Conservation (phyloP, 2,113 vertebrate genomes). For the Laticauda laticaudata region DNA sequence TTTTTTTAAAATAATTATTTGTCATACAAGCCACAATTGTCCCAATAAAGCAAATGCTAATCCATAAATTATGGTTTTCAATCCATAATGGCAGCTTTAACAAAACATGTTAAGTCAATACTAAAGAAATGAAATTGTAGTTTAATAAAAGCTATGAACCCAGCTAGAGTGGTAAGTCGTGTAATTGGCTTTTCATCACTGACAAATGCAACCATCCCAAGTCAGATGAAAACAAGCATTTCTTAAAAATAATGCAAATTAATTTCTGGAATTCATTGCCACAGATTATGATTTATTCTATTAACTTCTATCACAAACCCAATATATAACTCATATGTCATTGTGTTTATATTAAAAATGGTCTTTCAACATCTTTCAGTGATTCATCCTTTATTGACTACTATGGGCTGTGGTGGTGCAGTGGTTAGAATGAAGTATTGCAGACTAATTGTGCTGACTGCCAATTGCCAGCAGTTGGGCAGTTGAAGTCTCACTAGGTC, state of each 20-base stretch:
- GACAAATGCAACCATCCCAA: constrained; percentile 8
- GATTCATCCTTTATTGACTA: neutral
- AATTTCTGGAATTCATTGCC: neutral
- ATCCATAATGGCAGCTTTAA: neutral
- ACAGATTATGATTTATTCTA: neutral
- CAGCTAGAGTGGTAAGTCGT: neutral
- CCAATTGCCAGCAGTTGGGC: too few relatives aligned
- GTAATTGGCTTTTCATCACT: neutral
- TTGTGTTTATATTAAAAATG: constrained; percentile 28
- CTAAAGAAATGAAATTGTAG: neutral
- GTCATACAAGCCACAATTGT: neutral
- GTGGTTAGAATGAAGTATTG: too few relatives aligned
- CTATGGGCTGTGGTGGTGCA: neutral
- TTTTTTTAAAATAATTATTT: neutral
- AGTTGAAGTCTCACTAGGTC: too few relatives aligned
- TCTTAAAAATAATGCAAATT: neutral
- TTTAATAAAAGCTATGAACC: neutral
- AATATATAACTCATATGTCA: neutral
- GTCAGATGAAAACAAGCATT: neutral
- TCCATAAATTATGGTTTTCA: neutral
- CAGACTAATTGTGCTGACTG: too few relatives aligned
- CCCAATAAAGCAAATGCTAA: neutral
- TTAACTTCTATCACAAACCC: neutral
- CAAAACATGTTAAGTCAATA: neutral
- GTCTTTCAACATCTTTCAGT: constrained; percentile 35